Base-by-base conservation (phyloP, 2,797 vertebrate species). In the Phalloptychus januarius region DNA sequence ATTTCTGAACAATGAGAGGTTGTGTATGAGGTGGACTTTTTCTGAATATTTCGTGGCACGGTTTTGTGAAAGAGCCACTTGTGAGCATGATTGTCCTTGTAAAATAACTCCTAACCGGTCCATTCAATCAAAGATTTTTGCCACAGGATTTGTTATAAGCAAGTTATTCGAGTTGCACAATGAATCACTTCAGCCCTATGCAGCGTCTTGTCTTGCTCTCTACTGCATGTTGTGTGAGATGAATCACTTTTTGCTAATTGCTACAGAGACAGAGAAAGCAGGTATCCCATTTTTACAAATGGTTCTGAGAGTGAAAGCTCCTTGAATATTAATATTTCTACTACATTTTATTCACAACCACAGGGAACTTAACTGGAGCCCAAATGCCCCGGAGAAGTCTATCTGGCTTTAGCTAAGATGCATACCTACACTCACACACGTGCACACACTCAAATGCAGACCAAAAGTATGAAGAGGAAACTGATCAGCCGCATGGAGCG, bases 311-410 rank as follows among this genome's bases (percentile, higher is more conserved):
- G 87, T 76, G 72, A 75, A 83, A 89, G 77, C 86, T 87, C 72
- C 78, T 90, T 84, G 91, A 93, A 91, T 92, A 91, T 92, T 87
- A 86, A 91, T 93, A 74, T 31, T 90, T 90, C 86, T 79, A 75
- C 74, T 86, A 86, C 76, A 85, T 91, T 91, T 91, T 89, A 80
- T 85, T 56, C 44, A 69, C 38, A 33, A 80, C 88, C 78, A 15
- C 33, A 56, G 88, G 91, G 89, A 93, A 81, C 87, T 85, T 77
- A 84, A 87, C 78, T 75, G 84, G 71, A 81, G 80, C 86, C 90
- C 84, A 75, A 79, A 88, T 79, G 87, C 90, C 90, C 40, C 58
- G 85, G 88, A 92, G 92, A 92, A 85, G 87, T 89, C 88, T 82
- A 89, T 90, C 87, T 79, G 28, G 85, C 83, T 86, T 88, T 79